phyloP scores from a whole-genome alignment of 2,888 invertebrate genomes.

The Oxytorus armatus region DNA sequence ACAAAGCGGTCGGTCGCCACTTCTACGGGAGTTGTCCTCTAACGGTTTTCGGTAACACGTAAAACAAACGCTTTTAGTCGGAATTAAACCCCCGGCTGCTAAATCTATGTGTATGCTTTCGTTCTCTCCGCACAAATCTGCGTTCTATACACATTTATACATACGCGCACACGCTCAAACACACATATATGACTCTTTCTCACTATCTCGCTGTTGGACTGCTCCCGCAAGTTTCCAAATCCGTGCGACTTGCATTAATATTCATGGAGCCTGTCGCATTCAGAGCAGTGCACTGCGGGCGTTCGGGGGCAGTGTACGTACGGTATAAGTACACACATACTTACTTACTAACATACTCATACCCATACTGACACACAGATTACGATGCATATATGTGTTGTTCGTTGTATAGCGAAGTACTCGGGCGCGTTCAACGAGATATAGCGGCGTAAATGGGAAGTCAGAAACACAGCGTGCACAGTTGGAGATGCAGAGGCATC shows the following conservation, averaged over 20 bases:
- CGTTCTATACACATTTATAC: conserved; percentile 24
- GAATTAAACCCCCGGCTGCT: conserved; percentile 58
- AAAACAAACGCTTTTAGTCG: conserved; percentile 69
- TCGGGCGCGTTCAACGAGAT: conserved; percentile 59
- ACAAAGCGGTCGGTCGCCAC: conserved; percentile 53
- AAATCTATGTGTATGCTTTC: conserved; percentile 61
- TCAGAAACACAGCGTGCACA: conserved; percentile 60
- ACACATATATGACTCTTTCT: conserved; percentile 38
- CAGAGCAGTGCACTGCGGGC: conserved; percentile 66
- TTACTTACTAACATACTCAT: no score
- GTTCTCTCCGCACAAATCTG: conserved; percentile 49
- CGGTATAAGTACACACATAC: conserved; percentile 41
- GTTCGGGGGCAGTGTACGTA: conserved; percentile 56
- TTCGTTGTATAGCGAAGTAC: conserved; percentile 54
- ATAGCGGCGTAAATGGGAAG: conserved; percentile 65
- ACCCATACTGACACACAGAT: conserved; percentile 18
- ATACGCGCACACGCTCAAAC: conserved; percentile 5
- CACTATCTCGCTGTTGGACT: conserved; percentile 57
- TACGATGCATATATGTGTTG: conserved; percentile 31
- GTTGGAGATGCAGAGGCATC: conserved; percentile 53
- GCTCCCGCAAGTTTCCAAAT: conserved; percentile 65
- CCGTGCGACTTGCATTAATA: conserved; percentile 68
- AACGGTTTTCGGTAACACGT: conserved; percentile 64
- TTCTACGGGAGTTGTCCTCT: conserved; percentile 42
- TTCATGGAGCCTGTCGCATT: conserved; percentile 68